These are phyloP conservation scores for Trachymyrmex septentrionalis DNA, from an alignment of 1,140 invertebrate species.

Conservation along the genomic window DNA sequence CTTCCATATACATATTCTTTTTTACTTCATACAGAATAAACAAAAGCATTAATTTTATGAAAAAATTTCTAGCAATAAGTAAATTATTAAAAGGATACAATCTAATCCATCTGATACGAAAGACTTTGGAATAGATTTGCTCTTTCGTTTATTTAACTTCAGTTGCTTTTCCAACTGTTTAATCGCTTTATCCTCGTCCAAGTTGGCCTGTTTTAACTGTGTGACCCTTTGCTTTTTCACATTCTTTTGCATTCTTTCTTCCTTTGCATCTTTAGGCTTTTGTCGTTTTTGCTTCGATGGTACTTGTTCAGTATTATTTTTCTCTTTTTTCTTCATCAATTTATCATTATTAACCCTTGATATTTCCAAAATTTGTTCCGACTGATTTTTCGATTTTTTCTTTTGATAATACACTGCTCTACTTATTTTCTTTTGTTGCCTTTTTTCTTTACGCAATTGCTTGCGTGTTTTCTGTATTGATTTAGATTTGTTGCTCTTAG, in stretches of 20 bases:
- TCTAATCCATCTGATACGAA: constrained; percentile 94
- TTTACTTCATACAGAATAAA: background rate
- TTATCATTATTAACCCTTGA: background rate
- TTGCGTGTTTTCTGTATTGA: constrained; percentile 86
- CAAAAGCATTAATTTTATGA: background rate
- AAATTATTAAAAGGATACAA: constrained; percentile 90
- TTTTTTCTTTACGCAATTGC: constrained; percentile 88
- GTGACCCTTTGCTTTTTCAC: constrained; percentile 71
- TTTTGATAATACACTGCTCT: constrained; percentile 85
- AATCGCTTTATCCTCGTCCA: constrained; percentile 93
- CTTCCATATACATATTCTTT: background rate
- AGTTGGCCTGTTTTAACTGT: constrained; percentile 86
- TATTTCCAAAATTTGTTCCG: background rate
- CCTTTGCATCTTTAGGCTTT: constrained; percentile 58
- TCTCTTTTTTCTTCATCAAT: constrained; percentile 68
- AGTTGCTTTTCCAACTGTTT: constrained; percentile 94
- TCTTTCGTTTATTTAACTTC: constrained; percentile 92
- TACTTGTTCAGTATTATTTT: constrained; percentile 61
- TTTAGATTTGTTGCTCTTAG: constrained; percentile 21
- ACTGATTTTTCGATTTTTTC: background rate
- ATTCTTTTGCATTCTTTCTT: constrained; percentile 76
- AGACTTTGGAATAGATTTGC: constrained; percentile 91
- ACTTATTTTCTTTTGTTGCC: constrained; percentile 87
- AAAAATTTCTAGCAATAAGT: background rate
- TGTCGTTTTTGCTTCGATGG: constrained; percentile 49